Evolutionary conservation across 2,113 vertebrate genomes (phyloP).

Genomic region (Dromiciops gliroides): DNA sequence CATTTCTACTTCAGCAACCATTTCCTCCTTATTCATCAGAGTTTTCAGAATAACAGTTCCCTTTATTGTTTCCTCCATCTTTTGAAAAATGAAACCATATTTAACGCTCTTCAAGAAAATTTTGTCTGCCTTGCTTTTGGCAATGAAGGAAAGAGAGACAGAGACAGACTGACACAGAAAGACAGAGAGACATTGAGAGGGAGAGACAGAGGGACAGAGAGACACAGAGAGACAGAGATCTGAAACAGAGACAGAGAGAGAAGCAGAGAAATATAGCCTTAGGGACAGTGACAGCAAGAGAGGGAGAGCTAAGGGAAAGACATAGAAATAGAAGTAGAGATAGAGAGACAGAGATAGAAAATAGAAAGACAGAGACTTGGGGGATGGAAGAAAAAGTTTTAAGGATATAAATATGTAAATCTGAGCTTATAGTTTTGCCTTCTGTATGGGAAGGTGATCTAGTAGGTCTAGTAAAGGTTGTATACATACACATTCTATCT

Average conservation of each 20-base stretch:
- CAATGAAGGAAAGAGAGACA: too few species aligned
- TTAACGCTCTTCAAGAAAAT: background rate
- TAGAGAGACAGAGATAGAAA: too few species aligned
- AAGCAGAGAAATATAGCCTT: too few species aligned
- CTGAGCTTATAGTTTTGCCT: background rate
- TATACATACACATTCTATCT: background rate
- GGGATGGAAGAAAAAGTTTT: background rate
- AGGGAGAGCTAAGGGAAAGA: too few species aligned
- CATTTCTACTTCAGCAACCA: background rate
- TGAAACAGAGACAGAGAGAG: background rate
- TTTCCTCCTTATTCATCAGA: background rate
- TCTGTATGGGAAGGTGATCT: background rate
- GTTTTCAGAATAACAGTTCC: background rate
- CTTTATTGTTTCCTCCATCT: background rate
- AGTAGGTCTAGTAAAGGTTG: background rate
- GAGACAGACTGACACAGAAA: too few species aligned
- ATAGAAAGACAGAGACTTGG: background rate
- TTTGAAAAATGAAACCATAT: background rate
- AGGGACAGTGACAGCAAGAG: too few species aligned
- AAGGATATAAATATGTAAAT: background rate
- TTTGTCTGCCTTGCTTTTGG: background rate
- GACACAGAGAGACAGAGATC: too few species aligned
- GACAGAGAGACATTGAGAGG: too few species aligned
- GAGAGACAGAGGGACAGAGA: too few species aligned
- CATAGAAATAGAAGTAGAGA: too few species aligned